Evolutionary conservation across 2,113 vertebrate genomes (phyloP).

Genomic region (Turdus rufiventris): DNA sequence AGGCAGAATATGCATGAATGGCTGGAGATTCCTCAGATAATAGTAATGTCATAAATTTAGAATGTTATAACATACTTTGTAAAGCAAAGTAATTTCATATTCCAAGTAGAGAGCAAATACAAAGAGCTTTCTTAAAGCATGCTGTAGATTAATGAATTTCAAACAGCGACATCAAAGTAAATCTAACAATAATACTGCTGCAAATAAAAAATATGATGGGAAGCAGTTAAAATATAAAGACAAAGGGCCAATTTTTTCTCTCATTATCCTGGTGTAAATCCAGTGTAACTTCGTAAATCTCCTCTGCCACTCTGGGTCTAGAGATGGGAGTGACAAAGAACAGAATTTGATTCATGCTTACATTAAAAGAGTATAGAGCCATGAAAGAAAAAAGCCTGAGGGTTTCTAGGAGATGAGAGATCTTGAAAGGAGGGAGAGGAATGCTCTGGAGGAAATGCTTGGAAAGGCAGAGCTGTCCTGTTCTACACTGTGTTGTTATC

Average conservation of each 20-base stretch:
- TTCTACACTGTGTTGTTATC: neutral
- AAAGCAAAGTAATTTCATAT: slow-evolving; percentile 34
- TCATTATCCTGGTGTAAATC: neutral
- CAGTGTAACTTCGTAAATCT: neutral
- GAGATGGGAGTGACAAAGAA: neutral
- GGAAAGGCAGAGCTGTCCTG: neutral
- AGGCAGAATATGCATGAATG: slow-evolving; percentile 34
- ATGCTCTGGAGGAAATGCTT: neutral
- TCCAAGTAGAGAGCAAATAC: slow-evolving; percentile 43
- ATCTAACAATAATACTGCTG: slow-evolving; percentile 45
- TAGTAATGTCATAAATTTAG: slow-evolving; percentile 47
- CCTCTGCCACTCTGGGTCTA: neutral
- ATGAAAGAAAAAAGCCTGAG: neutral
- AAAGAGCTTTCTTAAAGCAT: slow-evolving; percentile 22
- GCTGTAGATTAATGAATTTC: slow-evolving; percentile 47
- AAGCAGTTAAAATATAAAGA: slow-evolving; percentile 25
- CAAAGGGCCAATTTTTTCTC: neutral
- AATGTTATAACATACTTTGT: slow-evolving; percentile 43
- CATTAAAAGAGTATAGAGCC: neutral
- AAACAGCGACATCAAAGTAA: slow-evolving; percentile 55
- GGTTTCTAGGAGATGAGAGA: neutral
- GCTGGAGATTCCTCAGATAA: slow-evolving; percentile 54
- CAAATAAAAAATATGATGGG: slow-evolving; percentile 30
- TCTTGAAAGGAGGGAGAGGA: slow-evolving; percentile 1
- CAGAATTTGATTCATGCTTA: neutral